These are phyloP conservation scores for Nysson spinosus DNA, from an alignment of 2,888 invertebrate genomes.

Conservation along the genomic window DNA sequence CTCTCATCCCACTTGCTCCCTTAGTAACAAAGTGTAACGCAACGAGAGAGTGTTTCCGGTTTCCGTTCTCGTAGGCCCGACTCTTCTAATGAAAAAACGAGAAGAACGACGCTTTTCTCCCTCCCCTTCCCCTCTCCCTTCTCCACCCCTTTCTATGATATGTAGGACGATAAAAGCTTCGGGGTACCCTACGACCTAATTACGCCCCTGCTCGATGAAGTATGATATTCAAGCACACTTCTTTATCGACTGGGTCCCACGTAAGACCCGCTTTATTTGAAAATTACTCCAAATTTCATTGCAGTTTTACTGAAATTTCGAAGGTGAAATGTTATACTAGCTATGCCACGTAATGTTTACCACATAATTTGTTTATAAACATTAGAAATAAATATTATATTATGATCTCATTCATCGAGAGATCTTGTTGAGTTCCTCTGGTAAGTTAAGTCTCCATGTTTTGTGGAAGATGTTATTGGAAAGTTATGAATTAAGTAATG, in stretches of 20 bases:
- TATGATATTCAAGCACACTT: slow-evolving; percentile 33
- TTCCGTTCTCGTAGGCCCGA: slow-evolving; percentile 36
- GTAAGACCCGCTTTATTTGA: not conserved
- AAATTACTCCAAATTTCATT: not conserved
- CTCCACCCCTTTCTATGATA: slow-evolving; percentile 60
- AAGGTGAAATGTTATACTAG: no score
- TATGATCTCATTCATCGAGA: no score
- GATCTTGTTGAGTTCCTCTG: no score
- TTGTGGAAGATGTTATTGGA: no score
- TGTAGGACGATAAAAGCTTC: slow-evolving; percentile 69
- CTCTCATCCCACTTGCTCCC: slow-evolving; percentile 4
- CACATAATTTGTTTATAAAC: no score
- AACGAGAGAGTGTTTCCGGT: no score
- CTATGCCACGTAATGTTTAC: no score
- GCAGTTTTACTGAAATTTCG: not conserved
- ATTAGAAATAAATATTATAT: no score
- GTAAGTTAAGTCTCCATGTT: no score
- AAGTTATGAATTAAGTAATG: no score
- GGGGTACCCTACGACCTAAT: slow-evolving; percentile 55
- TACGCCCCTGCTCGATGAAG: slow-evolving; percentile 51
- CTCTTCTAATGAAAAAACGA: slow-evolving; percentile 39
- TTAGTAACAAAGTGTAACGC: slow-evolving; percentile 7
- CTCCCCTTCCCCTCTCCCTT: not conserved
- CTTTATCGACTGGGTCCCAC: slow-evolving; percentile 16
- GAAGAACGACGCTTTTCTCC: slow-evolving; percentile 21